Evolutionary conservation across 37 sponge, comb jelly and placozoan genomes (phyloP).

Genomic region (Haliclona indistincta): DNA sequence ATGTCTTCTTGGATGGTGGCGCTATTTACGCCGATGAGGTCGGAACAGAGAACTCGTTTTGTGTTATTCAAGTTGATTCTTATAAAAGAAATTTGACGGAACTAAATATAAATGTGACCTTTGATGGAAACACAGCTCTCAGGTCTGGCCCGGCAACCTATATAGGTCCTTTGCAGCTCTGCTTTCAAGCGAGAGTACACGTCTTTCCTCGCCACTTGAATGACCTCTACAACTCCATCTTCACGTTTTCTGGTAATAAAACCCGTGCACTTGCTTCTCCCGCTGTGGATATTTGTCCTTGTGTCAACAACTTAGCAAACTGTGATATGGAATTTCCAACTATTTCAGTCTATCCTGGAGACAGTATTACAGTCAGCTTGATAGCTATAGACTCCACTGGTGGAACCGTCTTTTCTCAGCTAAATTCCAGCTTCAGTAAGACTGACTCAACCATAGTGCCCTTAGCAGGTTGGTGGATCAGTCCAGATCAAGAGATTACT

Average conservation of each 20-base stretch:
- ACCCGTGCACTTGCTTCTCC: not conserved
- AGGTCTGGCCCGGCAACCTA: not conserved
- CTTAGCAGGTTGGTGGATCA: not conserved
- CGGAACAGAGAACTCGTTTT: not conserved
- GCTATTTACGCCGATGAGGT: not conserved
- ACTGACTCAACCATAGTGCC: not conserved
- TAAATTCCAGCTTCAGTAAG: constrained; percentile 8
- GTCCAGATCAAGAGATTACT: not conserved
- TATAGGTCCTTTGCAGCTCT: not conserved
- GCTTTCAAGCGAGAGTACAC: not conserved
- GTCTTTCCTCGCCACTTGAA: not conserved
- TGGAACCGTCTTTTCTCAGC: not conserved
- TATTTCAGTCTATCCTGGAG: not conserved
- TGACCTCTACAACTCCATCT: not conserved
- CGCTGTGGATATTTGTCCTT: not conserved
- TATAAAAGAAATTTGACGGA: not conserved
- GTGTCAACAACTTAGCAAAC: too few relatives aligned
- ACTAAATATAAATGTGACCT: not conserved
- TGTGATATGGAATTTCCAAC: not conserved
- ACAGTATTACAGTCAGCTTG: constrained; percentile 2
- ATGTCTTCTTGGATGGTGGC: not conserved
- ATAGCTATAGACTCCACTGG: not conserved
- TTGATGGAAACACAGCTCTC: not conserved
- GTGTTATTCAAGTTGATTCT: constrained; percentile 9
- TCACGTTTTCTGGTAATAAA: not conserved